A percentile compares a stretch with the other conserved stretches of the same genome.
These are phyloP conservation scores for Dione vanillae DNA, from an alignment of 2,888 invertebrate species.

Conservation along the genomic window DNA sequence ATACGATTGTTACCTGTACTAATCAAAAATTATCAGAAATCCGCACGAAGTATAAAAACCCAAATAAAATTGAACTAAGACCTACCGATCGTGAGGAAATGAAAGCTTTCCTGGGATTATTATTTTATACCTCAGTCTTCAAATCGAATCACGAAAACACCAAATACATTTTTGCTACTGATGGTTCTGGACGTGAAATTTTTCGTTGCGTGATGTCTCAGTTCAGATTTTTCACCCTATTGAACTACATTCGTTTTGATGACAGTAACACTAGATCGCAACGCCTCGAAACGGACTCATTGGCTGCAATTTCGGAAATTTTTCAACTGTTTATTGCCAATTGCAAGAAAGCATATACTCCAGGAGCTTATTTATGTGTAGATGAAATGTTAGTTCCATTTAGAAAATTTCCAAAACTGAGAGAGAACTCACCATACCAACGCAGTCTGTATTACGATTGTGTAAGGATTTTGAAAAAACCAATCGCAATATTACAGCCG, in stretches of 20 bases:
- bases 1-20: too few species aligned
- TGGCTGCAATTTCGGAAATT: slow-evolving; percentile 31
- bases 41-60: neutral
- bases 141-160: neutral
- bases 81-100: neutral
- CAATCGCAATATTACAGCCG: too few species aligned
- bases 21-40: neutral
- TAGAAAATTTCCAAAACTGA: too few species aligned
- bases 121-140: too few species aligned
- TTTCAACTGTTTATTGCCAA: slow-evolving; percentile 46
- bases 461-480: too few species aligned
- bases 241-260: slow-evolving; percentile 36
- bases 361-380: slow-evolving; percentile 41
- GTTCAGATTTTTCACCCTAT: slow-evolving; percentile 27
- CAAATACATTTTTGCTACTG: slow-evolving; percentile 41
- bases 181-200: slow-evolving; percentile 47
- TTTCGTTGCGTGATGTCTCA: slow-evolving; percentile 47
- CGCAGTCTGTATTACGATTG: too few species aligned
- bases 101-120: too few species aligned
- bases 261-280: too few species aligned
- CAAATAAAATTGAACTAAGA: neutral
- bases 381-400: slow-evolving; percentile 47
- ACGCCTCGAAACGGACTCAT: too few species aligned
- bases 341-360: slow-evolving; percentile 42
- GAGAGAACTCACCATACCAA: too few species aligned